Conservation (phyloP, 2,797 vertebrate species). For the Neostethus bicornis region DNA sequence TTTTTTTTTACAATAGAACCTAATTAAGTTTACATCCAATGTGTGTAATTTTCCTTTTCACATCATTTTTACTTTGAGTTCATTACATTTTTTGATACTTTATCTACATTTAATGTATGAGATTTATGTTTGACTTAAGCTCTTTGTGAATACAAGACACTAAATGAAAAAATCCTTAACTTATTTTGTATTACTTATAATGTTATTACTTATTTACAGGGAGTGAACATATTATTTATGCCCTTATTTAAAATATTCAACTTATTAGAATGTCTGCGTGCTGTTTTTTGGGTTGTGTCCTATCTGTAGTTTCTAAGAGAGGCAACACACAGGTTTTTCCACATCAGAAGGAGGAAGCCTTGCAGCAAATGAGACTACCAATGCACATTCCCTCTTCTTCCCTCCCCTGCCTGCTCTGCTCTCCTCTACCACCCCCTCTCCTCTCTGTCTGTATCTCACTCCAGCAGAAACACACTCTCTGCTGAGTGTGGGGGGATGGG, state of each 20-base stretch:
- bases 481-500: slow-evolving; percentile 84
- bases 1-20: too few species aligned
- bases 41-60: not conserved
- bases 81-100: too few species aligned
- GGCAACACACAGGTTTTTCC: slow-evolving; percentile 69
- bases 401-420: slow-evolving; percentile 69
- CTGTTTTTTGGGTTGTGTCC: slow-evolving; percentile 13
- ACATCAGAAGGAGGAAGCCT: slow-evolving; percentile 75
- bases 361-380: slow-evolving; percentile 79
- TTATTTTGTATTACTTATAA: too few species aligned
- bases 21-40: not conserved
- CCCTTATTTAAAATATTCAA: not conserved
- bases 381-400: slow-evolving; percentile 74
- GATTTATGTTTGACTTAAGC: too few species aligned
- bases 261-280: not conserved
- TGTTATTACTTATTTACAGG: too few species aligned
- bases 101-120: too few species aligned
- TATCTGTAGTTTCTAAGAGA: slow-evolving; percentile 55
- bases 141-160: not conserved
- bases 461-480: slow-evolving; percentile 82
- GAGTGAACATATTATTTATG: not conserved
- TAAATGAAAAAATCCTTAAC: slow-evolving; percentile 17
- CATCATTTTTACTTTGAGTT: not conserved
- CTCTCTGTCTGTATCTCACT: slow-evolving; percentile 78
- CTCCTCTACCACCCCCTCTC: slow-evolving; percentile 64